Evolutionary conservation across 2,113 vertebrate genomes (phyloP).

Genomic region (Stigmatopora nigra): DNA sequence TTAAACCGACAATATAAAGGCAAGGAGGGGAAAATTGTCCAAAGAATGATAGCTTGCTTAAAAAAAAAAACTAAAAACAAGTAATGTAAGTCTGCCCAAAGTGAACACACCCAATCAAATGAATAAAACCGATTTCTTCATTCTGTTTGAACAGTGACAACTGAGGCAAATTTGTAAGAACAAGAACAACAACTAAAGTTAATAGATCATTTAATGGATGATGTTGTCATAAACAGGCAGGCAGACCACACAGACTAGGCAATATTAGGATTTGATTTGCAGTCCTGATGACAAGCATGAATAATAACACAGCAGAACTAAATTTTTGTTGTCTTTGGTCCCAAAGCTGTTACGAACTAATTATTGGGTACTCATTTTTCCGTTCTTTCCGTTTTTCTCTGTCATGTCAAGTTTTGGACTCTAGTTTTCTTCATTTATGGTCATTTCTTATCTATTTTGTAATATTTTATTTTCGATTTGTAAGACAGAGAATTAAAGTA

Average conservation of each 20-base stretch:
- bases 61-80: slow-evolving; percentile 24
- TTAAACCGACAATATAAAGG: slow-evolving; percentile 38
- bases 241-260: not conserved
- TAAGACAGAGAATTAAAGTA: not conserved
- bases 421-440: not conserved
- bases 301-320: not conserved
- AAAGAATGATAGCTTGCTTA: slow-evolving; percentile 11
- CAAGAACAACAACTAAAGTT: not conserved
- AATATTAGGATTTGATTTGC: not conserved
- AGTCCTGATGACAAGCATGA: not conserved
- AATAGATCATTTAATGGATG: not conserved
- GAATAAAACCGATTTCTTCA: not conserved
- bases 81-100: slow-evolving; percentile 2
- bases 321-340: too few species aligned
- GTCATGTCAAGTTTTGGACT: too few species aligned
- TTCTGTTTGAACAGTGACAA: not conserved
- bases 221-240: not conserved
- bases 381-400: too few species aligned
- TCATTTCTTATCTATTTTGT: not conserved
- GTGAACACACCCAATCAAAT: not conserved
- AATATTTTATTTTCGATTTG: not conserved
- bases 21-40: slow-evolving; percentile 42
- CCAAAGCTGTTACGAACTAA: too few species aligned
- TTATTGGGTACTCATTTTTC: too few species aligned
- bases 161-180: not conserved